Percentiles rank a stretch among this genome's conserved stretches.
phyloP scores from a whole-genome alignment of 92 coral and sea anemone species.

The Phenganax subtilis region DNA sequence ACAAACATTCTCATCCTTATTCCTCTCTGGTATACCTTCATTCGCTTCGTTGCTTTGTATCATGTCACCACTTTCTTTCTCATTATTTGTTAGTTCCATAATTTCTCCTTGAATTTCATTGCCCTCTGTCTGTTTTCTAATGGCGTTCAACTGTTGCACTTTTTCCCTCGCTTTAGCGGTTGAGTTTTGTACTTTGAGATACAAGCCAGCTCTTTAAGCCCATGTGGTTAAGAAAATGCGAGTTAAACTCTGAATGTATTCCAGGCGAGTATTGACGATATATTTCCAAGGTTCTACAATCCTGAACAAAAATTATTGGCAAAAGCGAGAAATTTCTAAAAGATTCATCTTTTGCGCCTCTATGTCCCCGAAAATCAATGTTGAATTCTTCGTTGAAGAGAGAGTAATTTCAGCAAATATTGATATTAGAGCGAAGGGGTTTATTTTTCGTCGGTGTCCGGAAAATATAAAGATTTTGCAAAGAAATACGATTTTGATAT shows the following conservation, averaged over 20 bases:
- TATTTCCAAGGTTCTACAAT: no score
- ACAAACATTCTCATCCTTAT: not conserved
- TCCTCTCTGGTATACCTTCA: not conserved
- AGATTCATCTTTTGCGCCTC: not conserved
- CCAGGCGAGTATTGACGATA: not conserved
- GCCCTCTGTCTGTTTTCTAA: constrained; percentile 22
- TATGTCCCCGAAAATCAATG: no score
- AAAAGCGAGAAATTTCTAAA: not conserved
- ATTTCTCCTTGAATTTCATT: not conserved
- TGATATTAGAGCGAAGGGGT: no score
- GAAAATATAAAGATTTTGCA: no score
- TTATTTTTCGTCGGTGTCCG: no score
- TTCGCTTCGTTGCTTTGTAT: not conserved
- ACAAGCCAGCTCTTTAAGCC: constrained; percentile 56
- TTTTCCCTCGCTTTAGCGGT: constrained; percentile 40
- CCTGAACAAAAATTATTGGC: no score
- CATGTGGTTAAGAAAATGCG: not conserved
- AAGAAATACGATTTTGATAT: no score
- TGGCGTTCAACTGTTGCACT: constrained; percentile 24
- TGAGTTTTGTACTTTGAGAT: constrained; percentile 48
- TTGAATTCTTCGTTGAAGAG: no score
- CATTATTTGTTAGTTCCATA: not conserved
- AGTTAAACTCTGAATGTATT: not conserved
- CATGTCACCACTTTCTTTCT: not conserved
- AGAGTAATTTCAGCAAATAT: no score